phyloP scores from a whole-genome alignment of 1,140 invertebrate genomes.

The Papilio machaon region DNA sequence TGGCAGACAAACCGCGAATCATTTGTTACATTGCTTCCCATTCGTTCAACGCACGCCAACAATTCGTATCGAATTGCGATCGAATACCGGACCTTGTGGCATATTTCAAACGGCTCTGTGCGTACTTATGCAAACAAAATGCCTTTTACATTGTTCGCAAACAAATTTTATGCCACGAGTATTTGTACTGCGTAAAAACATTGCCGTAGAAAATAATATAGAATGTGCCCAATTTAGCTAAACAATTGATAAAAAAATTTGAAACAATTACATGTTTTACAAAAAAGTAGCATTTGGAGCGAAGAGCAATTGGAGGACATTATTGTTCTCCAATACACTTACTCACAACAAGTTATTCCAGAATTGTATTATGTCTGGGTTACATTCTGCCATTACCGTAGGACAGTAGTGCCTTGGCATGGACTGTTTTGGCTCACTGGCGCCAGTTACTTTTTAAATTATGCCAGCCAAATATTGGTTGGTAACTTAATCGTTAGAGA shows the following conservation, averaged over 20 bases:
- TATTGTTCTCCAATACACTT: no score
- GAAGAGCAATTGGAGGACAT: no score
- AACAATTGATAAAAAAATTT: not conserved
- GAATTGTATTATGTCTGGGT: no score
- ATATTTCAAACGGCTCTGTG: conserved; percentile 47
- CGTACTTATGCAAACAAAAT: conserved; percentile 40
- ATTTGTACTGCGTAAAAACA: conserved; percentile 1
- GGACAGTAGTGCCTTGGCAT: no score
- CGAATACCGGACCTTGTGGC: conserved; percentile 46
- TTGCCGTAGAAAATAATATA: not conserved
- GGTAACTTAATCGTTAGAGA: not conserved
- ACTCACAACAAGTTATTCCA: no score
- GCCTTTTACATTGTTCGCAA: conserved; percentile 37
- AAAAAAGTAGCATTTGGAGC: no score
- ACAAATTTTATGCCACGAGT: conserved; percentile 9
- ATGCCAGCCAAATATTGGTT: no score
- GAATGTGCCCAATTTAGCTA: no score
- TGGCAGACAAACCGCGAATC: conserved; percentile 3
- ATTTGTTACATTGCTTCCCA: conserved; percentile 39
- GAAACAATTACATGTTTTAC: not conserved
- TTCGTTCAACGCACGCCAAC: conserved; percentile 42
- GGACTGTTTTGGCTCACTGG: no score
- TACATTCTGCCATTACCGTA: no score
- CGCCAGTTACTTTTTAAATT: no score
- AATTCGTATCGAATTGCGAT: conserved; percentile 49